Evolutionary conservation across 1,140 invertebrate species (phyloP).

Genomic region (Drosophila funebris): DNA sequence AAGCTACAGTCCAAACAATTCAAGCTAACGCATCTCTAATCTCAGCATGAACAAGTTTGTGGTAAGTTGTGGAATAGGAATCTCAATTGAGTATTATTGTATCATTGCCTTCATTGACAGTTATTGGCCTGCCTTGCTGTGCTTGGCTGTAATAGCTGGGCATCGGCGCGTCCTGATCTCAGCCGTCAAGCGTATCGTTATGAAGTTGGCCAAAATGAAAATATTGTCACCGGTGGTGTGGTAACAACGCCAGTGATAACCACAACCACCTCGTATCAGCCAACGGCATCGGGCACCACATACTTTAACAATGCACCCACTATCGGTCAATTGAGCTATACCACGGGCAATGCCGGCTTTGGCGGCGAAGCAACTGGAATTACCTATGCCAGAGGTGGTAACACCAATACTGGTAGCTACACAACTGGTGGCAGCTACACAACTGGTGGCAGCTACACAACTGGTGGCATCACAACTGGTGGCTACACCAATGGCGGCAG

Average conservation of each 20-base stretch:
- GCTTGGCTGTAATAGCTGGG: slow-evolving; percentile 30
- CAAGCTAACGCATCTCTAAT: neutral
- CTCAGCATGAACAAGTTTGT: slow-evolving; percentile 72
- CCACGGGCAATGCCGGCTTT: slow-evolving; percentile 17
- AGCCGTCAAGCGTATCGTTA: slow-evolving; percentile 70
- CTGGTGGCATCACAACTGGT: neutral
- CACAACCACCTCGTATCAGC: slow-evolving; percentile 68
- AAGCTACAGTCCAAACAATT: slow-evolving; percentile 27
- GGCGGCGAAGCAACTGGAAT: neutral
- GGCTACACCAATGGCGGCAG: slow-evolving; percentile 45
- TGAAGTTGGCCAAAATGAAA: slow-evolving; percentile 51
- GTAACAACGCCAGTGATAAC: slow-evolving; percentile 29
- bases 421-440: neutral
- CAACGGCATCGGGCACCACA: slow-evolving; percentile 79
- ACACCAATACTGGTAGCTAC: neutral
- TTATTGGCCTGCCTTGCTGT: slow-evolving; percentile 61
- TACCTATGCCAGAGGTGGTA: neutral
- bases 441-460: neutral
- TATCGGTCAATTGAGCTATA: slow-evolving; percentile 48
- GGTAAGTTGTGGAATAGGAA: slow-evolving; percentile 48
- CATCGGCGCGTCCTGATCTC: slow-evolving; percentile 69
- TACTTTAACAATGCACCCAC: slow-evolving; percentile 55
- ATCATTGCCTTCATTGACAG: no score
- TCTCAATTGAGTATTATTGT: neutral
- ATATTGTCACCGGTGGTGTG: slow-evolving; percentile 48